A percentile compares a stretch with the other conserved stretches of the same genome.
These are phyloP conservation scores for Pangasius larnaudii DNA, from an alignment of 2,797 vertebrate genomes.

Conservation along the genomic window DNA sequence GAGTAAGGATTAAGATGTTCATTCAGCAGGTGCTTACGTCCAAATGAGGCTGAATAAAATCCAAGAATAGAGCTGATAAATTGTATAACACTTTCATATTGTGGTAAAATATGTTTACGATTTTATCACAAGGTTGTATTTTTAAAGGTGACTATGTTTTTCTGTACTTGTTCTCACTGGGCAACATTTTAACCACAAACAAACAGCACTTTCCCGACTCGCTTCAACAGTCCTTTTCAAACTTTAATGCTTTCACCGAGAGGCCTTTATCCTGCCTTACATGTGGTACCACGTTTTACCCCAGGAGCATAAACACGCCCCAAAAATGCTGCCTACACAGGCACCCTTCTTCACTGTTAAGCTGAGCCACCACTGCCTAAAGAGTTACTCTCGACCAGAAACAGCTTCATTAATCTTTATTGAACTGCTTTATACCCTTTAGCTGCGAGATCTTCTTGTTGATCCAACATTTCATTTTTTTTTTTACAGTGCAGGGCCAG, in stretches of 20 bases:
- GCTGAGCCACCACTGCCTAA: background rate
- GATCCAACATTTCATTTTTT: constrained; percentile 35
- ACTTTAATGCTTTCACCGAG: background rate
- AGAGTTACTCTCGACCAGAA: background rate
- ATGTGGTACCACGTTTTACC: background rate
- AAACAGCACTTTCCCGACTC: background rate
- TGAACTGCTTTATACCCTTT: constrained; percentile 24
- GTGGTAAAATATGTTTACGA: background rate
- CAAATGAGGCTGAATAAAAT: background rate
- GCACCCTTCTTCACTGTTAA: background rate
- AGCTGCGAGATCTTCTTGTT: background rate
- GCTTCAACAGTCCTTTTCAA: background rate
- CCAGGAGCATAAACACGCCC: background rate
- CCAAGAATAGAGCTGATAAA: background rate
- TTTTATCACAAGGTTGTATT: background rate
- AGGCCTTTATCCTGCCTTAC: background rate
- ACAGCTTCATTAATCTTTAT: constrained; percentile 22
- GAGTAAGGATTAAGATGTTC: background rate
- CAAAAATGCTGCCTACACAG: background rate
- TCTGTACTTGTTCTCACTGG: background rate
- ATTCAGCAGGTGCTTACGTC: background rate
- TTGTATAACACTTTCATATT: background rate
- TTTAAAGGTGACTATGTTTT: background rate
- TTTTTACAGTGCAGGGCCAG: constrained; percentile 57
- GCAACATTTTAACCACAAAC: background rate